Conservation (phyloP, 2,797 vertebrate genomes). For the Spea hammondii region DNA sequence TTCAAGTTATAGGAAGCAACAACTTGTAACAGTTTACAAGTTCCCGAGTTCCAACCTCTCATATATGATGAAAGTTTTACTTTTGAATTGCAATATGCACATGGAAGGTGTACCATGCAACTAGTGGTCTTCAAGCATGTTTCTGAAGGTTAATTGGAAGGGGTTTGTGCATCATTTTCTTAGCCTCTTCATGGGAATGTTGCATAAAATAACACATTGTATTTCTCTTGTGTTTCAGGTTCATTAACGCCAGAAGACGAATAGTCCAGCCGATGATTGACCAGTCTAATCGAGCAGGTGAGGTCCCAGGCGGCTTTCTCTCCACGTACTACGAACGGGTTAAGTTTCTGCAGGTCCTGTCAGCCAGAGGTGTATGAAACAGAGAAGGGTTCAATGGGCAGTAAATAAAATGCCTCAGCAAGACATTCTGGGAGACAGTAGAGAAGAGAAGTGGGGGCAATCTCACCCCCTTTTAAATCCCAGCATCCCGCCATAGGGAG, state of each 20-base stretch:
- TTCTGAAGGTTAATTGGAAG: background rate
- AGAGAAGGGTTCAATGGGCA: slow-evolving; percentile 42
- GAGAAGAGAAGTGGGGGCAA: slow-evolving; percentile 46
- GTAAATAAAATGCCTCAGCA: slow-evolving; percentile 64
- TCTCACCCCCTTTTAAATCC: slow-evolving; percentile 57
- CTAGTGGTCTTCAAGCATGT: background rate
- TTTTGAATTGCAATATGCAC: background rate
- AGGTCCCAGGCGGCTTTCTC: slow-evolving; percentile 64
- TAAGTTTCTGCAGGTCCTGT: slow-evolving; percentile 50
- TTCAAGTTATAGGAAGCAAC: too few species aligned
- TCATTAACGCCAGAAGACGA: slow-evolving; percentile 99
- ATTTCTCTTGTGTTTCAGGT: slow-evolving; percentile 83
- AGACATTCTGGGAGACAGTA: slow-evolving; percentile 73
- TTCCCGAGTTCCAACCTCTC: too few species aligned
- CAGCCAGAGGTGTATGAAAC: slow-evolving; percentile 41
- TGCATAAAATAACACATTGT: slow-evolving; percentile 44
- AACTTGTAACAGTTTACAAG: too few species aligned
- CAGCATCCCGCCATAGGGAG: slow-evolving; percentile 77
- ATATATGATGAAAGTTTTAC: too few species aligned
- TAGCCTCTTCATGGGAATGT: background rate
- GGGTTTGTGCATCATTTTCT: background rate
- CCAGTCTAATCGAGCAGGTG: slow-evolving; percentile 99
- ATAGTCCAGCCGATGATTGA: slow-evolving; percentile 99
- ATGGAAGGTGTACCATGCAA: background rate
- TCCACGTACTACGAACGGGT: slow-evolving; percentile 6